Percentiles rank a stretch among this genome's conserved stretches.
Evolutionary conservation across 2,888 invertebrate species (phyloP).

Genomic region (Sesia bembeciformis): DNA sequence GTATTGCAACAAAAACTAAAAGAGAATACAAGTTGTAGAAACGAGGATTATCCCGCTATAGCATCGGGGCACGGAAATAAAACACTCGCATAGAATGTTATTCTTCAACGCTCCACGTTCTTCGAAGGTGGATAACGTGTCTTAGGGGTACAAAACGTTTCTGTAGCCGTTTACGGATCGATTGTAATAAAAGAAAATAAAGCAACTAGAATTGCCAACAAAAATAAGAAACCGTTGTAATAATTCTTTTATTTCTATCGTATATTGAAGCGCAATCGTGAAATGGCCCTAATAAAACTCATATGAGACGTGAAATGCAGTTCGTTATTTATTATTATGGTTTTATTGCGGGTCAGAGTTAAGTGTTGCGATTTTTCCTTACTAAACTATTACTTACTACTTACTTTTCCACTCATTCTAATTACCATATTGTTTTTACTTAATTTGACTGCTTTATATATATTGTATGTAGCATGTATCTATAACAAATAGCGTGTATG

Average conservation of each 20-base stretch:
- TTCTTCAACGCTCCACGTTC: constrained; percentile 8
- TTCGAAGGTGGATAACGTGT: constrained; percentile 24
- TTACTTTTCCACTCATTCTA: too few species aligned
- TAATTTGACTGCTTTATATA: too few species aligned
- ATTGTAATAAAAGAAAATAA: constrained; percentile 6
- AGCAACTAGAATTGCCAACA: constrained; percentile 1
- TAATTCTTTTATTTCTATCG: constrained; percentile 3
- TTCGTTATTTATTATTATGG: too few species aligned
- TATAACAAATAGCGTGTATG: too few species aligned
- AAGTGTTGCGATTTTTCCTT: too few species aligned
- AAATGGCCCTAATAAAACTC: not conserved
- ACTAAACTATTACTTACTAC: too few species aligned
- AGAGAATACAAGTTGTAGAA: constrained; percentile 28
- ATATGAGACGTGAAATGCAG: not conserved
- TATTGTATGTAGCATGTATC: too few species aligned
- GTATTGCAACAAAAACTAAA: not conserved
- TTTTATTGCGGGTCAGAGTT: too few species aligned
- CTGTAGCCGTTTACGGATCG: constrained; percentile 10
- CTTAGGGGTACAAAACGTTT: constrained; percentile 24
- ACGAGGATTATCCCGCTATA: constrained; percentile 38
- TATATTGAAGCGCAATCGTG: not conserved
- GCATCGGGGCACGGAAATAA: constrained; percentile 24
- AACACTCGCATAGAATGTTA: constrained; percentile 25
- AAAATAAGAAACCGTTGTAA: constrained; percentile 1
- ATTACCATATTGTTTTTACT: too few species aligned